Evolutionary conservation across 2,888 invertebrate species (phyloP), one percentile per base, ranked within the genome.

Genomic region (Saturnia pavonia): DNA sequence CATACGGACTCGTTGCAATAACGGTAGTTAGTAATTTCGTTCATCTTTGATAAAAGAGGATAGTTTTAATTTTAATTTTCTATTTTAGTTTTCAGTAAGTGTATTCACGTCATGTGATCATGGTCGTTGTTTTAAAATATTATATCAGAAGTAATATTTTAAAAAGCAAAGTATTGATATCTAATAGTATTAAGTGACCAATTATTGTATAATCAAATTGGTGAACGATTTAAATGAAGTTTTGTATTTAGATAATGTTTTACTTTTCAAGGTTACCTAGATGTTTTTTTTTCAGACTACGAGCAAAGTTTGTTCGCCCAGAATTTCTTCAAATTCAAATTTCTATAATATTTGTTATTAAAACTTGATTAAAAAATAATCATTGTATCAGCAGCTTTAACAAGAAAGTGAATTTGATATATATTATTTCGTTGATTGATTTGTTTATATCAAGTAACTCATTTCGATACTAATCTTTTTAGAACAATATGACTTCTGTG

Each of bases 1-100:
- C 87, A 90, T 85, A 87, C 87, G 85, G 84, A 84, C 84, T 83
- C 81, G 78, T 78, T 82, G 88, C 87, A 85, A 84, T 84, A 84
- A 82, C 82, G 84, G 78, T 81, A 78, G 78, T 79, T 83, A 83
- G 85, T 87, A 85, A 87, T 87, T 90, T 85, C 84, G 82, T 82
- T 85, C 82, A 78, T 76, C 78, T 79, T 78, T 81, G 78, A 79
- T 79, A 82, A 83, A 70, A 25, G 54, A 54, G 51, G 43, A 67
- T 70, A 51, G 11, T 40, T 42, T 34, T 70, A 67, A 43, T 51
- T 43, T 54, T 54, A 42, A 43, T 42, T 65, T 66, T 67, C 19
- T 67, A 22, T 43, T 27, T 40, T 40, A 2, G 19, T 19, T 34
- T 63, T 34, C 25, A 57, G 11, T 54, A 54, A 22, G 1, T 54